Evolutionary conservation across 2,888 invertebrate species (phyloP), one percentile per base, ranked within the genome.

Genomic region (Trissonchulus latispiculum): DNA sequence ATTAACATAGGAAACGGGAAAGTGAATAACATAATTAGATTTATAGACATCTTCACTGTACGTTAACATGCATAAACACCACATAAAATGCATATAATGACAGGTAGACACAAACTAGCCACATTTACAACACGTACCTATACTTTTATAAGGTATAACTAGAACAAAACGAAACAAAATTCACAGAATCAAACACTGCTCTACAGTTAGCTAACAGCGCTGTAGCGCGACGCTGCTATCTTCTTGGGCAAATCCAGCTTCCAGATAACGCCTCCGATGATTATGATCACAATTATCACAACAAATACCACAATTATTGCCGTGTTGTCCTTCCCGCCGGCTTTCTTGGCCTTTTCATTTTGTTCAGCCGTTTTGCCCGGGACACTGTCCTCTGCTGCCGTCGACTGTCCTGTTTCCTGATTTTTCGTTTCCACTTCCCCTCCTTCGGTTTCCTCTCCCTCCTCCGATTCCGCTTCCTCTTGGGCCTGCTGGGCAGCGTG

Each of bases 181-280:
- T n/a, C n/a, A n/a, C n/a, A n/a, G n/a, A n/a, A n/a, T n/a, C n/a
- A n/a, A n/a, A n/a, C n/a, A n/a, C n/a, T n/a, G n/a, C n/a, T n/a
- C n/a, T n/a, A n/a, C n/a, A n/a, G n/a, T 48, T 23, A 48, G 48
- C 48, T 48, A 23, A 48, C 48, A 23, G 48, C 48, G 48, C 48
- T 48, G 48, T 82, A 83, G 75, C 77, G 80, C n/a, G 78, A 77
- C 15, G 84, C 80, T 80, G 80, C 78, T 36, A 80, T 80, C 36
- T 80, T 79, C 72, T 77, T 80, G 76, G 82, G 81, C 36, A 81
- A 73, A 71, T 80, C 78, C 73, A 79, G 77, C 71, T 81, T 81
- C 78, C 78, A 81, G 1, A 81, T 78, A 67, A 79, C 79, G 61
- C 81, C 81, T 36, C 80, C 80, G 35, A 80, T 77, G 8, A 80